phyloP scores from a whole-genome alignment of 2,797 vertebrate species.

The Falco berigora region DNA sequence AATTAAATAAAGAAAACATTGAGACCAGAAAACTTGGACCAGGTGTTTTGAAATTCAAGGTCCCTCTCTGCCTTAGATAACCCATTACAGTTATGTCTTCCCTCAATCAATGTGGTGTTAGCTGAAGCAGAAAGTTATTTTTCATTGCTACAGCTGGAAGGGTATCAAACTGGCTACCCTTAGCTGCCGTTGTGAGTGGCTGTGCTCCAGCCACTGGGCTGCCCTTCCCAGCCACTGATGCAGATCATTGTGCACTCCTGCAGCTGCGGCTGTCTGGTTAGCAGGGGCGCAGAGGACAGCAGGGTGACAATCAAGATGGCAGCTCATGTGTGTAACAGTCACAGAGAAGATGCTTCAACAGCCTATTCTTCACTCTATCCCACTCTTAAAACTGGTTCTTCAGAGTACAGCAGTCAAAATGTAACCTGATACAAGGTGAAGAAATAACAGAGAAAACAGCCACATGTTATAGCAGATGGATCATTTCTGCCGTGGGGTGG shows the following conservation, averaged over 20 bases:
- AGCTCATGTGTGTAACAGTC: neutral
- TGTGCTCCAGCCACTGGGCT: neutral
- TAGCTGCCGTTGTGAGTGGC: neutral
- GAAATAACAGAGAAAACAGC: neutral
- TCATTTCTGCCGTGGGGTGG: neutral
- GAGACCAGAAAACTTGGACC: neutral
- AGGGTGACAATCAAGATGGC: neutral
- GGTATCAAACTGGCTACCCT: neutral
- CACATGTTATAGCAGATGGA: neutral
- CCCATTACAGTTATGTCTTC: neutral
- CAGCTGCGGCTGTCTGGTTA: neutral
- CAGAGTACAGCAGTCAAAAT: neutral
- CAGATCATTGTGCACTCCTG: neutral
- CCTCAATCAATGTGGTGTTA: neutral
- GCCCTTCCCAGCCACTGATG: neutral
- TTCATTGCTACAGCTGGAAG: neutral
- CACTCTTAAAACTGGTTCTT: neutral
- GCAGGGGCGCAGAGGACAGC: neutral
- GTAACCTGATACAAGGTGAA: neutral
- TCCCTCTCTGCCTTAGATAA: neutral
- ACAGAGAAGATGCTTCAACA: neutral
- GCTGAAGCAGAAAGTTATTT: neutral
- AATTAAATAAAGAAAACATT: neutral
- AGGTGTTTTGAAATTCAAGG: neutral
- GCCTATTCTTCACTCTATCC: neutral